Evolutionary conservation across 2,113 vertebrate genomes (phyloP).

Genomic region (Tiliqua scincoides): DNA sequence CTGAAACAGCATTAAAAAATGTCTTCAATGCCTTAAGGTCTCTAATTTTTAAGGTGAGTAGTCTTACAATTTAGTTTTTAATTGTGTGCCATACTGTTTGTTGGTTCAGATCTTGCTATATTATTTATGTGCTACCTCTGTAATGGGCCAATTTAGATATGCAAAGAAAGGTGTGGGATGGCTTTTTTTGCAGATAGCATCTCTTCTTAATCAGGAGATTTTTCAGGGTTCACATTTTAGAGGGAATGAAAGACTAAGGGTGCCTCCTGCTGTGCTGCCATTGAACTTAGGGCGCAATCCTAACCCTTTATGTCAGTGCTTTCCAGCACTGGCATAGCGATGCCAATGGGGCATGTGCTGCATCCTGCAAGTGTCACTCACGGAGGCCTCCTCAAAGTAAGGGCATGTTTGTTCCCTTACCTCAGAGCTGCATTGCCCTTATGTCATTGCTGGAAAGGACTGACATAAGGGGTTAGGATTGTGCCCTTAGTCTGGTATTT

Average conservation of each 20-base stretch:
- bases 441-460: no score
- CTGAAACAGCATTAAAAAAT: slow-evolving; percentile 92
- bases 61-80: neutral
- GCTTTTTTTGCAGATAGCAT: neutral
- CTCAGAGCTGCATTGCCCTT: no score
- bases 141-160: neutral
- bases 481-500: neutral
- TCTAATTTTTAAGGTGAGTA: slow-evolving; percentile 93
- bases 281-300: no score
- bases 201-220: neutral
- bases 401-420: no score
- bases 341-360: no score
- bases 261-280: no score
- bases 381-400: no score
- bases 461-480: no score
- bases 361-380: no score
- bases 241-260: neutral
- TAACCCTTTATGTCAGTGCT: no score
- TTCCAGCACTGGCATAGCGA: no score
- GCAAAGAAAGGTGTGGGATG: neutral
- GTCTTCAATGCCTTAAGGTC: slow-evolving; percentile 93
- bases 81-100: neutral
- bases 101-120: neutral
- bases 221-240: neutral
- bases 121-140: neutral